Base-by-base conservation (phyloP, 2,888 invertebrate genomes). In the Acleris literana region DNA sequence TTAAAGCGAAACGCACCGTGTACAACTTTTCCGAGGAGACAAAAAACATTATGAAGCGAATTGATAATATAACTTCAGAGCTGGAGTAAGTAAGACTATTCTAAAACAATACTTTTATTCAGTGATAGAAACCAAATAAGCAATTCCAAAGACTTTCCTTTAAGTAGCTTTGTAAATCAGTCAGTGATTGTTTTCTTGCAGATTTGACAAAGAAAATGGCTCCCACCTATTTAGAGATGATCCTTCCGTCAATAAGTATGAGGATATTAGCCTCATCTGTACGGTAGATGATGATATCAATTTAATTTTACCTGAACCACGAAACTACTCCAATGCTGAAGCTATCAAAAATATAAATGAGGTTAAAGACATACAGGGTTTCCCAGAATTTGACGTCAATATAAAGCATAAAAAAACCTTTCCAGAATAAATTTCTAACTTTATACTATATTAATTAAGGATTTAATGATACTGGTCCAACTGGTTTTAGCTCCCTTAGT, bases 1-100 rank as follows among this genome's bases (percentile, higher is more conserved):
- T 61, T 29, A 66, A 66, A 57, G 46, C 46, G 3, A 56, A 61
- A 56, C 61, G 46, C 7, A 39, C 52, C 5, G 20, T 46, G 9
- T 66, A 61, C 56, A 66, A 66, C 22, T 66, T 66, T 16, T 61
- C 54, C 4, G 29, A 22, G 5, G 61, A 66, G 39, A 46, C 61
- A 22, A 11, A 46, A 6, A 44, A 11, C 13, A 17, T 61, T 9
- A 52, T 39, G 29, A 39, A 29, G 13, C 20, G 2, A 25, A 5
- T 20, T 4, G 11, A 25, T 1, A 20, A 6, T 13, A 16, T 4
- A 2, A 57, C 56, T 49, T 22, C 9, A 9, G 7, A 58, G 16
- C 22, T n/a, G 5, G 54, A 49, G 59, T 60, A 51, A 55, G 59
- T 48, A 7, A 4, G 13, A 16, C 16, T 46, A 44, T 43, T 5